Evolutionary conservation across 1,140 invertebrate species (phyloP), one percentile per base, ranked within the genome.

Genomic region (Rhagoletis zephyria): DNA sequence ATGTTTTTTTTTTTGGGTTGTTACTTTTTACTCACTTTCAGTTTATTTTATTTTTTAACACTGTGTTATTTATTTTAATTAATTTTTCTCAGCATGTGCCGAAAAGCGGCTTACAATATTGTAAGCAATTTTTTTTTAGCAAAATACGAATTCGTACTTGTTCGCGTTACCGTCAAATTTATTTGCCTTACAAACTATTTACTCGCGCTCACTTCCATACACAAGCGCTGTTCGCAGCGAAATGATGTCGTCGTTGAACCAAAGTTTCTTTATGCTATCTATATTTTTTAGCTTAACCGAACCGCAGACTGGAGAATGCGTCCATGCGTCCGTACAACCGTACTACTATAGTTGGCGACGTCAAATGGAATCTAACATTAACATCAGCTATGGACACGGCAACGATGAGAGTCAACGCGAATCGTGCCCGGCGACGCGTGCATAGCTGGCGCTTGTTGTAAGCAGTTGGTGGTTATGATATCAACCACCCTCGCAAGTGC

Each of bases 151-250:
- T 56, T 56, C 51, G 5, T 56, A 56, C 10, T 56, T 56, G 5
- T 5, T 2, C 51, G 51, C 2, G 51, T 2, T 7, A 7, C 51
- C 51, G 51, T 10, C 30, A 30, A 56, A 56, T 10, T 5, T 56
- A 5, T 56, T 56, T 56, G 5, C 51, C 5, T 56, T 56, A 5
- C 10, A 56, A 56, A 56, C 51, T 67, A 40, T 67, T 67, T 40
- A 67, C 40, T 67, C 67, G 67, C 42, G 67, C 14, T n/a, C n/a
- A 74, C 67, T 45, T 74, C 67, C 67, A 42, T 48, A 16, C 67
- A 45, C 67, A 5, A 74, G 67, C 67, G 67, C 42, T 45, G 67
- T 74, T 74, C 67, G 67, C 14, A 16, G 67, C 67, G 67, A 74
- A 74, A 74, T 74, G 42, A 74, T 74, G 67, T 48, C 45, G 67